These are phyloP conservation scores for Uria aalge DNA, from an alignment of 2,113 vertebrate genomes.

Conservation along the genomic window DNA sequence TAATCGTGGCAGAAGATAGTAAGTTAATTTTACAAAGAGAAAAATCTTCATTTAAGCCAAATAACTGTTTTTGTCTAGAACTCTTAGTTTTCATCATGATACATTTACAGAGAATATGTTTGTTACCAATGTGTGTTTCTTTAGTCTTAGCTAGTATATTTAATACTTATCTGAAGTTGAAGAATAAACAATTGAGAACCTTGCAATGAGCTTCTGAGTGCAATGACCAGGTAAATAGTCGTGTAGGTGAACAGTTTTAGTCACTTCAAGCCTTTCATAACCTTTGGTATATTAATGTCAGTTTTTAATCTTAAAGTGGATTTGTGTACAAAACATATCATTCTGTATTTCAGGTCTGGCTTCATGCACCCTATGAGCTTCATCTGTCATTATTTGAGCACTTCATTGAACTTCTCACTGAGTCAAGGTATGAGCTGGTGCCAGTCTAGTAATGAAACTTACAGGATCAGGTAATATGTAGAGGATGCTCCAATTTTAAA, in stretches of 20 bases:
- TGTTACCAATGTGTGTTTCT: background rate
- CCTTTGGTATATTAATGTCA: background rate
- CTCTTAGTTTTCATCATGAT: background rate
- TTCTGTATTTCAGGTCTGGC: constrained; percentile 88
- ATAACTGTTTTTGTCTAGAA: background rate
- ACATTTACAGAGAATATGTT: background rate
- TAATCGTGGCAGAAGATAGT: background rate
- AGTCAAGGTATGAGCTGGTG: constrained; percentile 84
- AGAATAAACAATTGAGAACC: background rate
- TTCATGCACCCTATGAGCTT: constrained; percentile 97
- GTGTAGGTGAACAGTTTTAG: background rate
- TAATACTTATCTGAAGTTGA: background rate
- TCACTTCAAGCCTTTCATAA: background rate
- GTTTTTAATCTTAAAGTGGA: background rate
- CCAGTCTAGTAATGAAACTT: background rate
- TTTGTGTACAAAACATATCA: background rate
- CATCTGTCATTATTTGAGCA: constrained; percentile 98
- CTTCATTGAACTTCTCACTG: constrained; percentile 96
- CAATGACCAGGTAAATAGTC: background rate
- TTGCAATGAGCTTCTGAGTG: background rate
- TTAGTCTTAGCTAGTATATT: background rate
- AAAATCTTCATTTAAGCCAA: background rate
- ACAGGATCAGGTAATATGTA: background rate
- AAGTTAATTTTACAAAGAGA: background rate
- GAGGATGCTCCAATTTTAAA: background rate